A percentile compares a stretch with the other conserved stretches of the same genome.
Conservation (phyloP, 2,888 invertebrate genomes). For the Diaprepes abbreviatus region DNA sequence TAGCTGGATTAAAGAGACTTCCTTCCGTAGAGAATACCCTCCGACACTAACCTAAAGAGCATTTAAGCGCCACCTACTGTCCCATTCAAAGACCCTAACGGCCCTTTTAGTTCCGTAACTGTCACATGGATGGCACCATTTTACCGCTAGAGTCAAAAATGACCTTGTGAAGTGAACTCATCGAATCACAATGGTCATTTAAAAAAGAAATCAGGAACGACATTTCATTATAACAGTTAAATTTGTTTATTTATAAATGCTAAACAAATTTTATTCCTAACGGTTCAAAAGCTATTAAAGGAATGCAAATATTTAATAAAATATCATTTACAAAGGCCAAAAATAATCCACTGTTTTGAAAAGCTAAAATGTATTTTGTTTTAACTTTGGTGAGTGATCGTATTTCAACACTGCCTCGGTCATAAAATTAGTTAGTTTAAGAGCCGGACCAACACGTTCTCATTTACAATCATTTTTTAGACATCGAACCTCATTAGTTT, state of each 20-base stretch:
- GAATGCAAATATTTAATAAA: conserved; percentile 44
- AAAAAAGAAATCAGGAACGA: too few relatives aligned
- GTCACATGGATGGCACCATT: not conserved
- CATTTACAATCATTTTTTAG: conserved; percentile 43
- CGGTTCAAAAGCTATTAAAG: not conserved
- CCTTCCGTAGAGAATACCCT: too few relatives aligned
- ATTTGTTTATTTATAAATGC: not conserved
- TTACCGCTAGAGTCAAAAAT: not conserved
- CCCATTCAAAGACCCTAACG: not conserved
- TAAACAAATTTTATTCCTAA: not conserved
- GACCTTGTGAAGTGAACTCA: too few relatives aligned
- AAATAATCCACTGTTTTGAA: conserved; percentile 59
- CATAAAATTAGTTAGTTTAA: conserved; percentile 45
- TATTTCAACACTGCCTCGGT: conserved; percentile 38
- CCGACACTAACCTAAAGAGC: not conserved
- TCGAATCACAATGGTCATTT: too few relatives aligned
- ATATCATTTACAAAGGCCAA: conserved; percentile 42
- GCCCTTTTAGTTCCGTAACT: conserved; percentile 14
- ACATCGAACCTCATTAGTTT: conserved; percentile 42
- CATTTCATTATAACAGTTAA: too few relatives aligned
- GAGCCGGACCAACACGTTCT: conserved; percentile 39
- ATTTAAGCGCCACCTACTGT: conserved; percentile 2
- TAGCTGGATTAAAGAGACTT: too few relatives aligned
- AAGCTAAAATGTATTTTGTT: conserved; percentile 56
- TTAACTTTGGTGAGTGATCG: conserved; percentile 48